Percentiles rank a stretch among this genome's conserved stretches.
Conservation (phyloP, 92 coral and sea anemone species). For the Phenganax marumi region DNA sequence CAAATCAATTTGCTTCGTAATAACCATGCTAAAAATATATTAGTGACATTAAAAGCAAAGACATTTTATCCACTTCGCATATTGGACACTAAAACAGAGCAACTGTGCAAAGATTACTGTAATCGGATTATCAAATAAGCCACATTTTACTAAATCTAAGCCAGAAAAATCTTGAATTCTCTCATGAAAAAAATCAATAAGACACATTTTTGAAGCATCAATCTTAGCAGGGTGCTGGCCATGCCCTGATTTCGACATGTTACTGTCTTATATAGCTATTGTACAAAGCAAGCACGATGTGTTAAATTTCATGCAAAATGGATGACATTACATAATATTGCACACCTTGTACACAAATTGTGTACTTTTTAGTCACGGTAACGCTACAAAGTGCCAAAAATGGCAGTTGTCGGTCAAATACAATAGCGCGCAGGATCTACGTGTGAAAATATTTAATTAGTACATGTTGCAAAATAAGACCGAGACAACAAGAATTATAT, state of each 20-base stretch:
- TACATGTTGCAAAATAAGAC: constrained; percentile 8
- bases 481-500: constrained; percentile 1
- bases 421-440: constrained; percentile 22
- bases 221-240: constrained; percentile 9
- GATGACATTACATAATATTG: neutral
- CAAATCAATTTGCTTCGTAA: too few species aligned
- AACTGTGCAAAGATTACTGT: too few species aligned
- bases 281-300: too few species aligned
- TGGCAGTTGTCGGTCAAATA: constrained; percentile 9
- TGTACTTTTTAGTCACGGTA: neutral
- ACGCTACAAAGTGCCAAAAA: neutral
- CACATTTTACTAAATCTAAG: too few species aligned
- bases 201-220: constrained; percentile 10
- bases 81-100: too few species aligned
- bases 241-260: neutral
- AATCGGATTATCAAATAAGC: too few species aligned
- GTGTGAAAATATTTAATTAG: constrained; percentile 46
- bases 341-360: neutral
- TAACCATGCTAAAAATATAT: too few species aligned
- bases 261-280: neutral
- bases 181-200: neutral
- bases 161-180: neutral
- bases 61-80: too few species aligned
- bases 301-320: neutral
- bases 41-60: too few species aligned